These are phyloP conservation scores for Hemibagrus guttatus DNA, from an alignment of 2,797 vertebrate species.

Conservation along the genomic window DNA sequence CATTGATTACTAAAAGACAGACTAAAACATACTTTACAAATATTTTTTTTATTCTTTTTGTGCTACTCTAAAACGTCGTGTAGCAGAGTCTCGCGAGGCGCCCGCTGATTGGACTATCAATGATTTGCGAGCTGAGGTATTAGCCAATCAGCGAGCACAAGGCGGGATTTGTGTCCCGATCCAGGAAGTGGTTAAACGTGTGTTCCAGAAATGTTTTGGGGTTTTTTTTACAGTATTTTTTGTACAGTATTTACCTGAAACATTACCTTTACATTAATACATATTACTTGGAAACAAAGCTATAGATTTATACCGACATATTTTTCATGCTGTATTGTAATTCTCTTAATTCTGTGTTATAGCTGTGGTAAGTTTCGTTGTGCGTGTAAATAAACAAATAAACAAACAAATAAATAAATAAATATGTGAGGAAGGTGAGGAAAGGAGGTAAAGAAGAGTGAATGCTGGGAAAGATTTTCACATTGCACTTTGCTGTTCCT, in stretches of 20 bases:
- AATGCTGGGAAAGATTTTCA: neutral
- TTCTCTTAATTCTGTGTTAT: neutral
- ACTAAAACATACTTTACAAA: neutral
- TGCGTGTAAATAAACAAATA: neutral
- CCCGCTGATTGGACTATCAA: neutral
- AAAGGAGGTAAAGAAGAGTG: neutral
- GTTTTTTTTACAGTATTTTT: too few species aligned
- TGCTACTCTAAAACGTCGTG: neutral
- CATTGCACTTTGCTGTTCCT: too few species aligned
- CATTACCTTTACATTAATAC: neutral
- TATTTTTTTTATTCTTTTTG: neutral
- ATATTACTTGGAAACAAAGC: too few species aligned
- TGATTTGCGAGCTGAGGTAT: fast-evolving
- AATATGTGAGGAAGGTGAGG: neutral
- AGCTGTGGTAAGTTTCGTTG: neutral
- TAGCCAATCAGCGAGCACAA: neutral
- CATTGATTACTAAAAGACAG: neutral
- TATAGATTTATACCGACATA: neutral
- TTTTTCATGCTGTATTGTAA: neutral
- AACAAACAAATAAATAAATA: neutral
- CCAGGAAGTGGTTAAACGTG: neutral
- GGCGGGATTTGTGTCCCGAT: neutral
- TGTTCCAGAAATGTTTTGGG: neutral
- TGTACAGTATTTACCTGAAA: neutral
- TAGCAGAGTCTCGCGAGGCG: neutral